phyloP scores from a whole-genome alignment of 2,888 invertebrate species.

The Seira musarum region DNA sequence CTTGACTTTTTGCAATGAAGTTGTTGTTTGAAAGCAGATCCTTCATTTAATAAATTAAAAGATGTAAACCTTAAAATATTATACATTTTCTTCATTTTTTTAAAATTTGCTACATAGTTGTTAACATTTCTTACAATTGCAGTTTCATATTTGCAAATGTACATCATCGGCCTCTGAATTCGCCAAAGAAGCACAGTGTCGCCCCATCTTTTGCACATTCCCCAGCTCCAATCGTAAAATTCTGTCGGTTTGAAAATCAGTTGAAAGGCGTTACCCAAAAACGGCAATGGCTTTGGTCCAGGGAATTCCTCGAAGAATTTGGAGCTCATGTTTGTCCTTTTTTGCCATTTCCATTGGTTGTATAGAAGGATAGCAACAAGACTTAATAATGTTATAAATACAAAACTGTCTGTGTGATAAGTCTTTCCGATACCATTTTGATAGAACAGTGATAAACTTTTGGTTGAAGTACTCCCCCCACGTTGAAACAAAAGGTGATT shows the following conservation, averaged over 20 bases:
- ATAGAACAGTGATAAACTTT: no score
- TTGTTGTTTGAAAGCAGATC: conserved; percentile 38
- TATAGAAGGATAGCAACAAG: not conserved
- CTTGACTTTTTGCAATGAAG: conserved; percentile 32
- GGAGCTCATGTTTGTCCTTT: not conserved
- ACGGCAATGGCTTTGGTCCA: conserved; percentile 29
- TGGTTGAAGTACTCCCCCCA: no score
- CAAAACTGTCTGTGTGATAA: not conserved
- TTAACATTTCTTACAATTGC: conserved; percentile 14
- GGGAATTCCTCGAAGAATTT: conserved; percentile 11
- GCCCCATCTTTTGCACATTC: conserved; percentile 27
- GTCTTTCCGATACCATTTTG: not conserved
- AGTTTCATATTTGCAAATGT: conserved; percentile 16
- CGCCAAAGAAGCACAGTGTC: conserved; percentile 26
- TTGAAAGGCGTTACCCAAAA: conserved; percentile 31
- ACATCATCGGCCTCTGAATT: conserved; percentile 16
- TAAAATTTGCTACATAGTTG: not conserved
- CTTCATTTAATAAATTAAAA: conserved; percentile 9
- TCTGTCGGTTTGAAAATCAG: conserved; percentile 31
- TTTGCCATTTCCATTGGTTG: not conserved
- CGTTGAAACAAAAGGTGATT: not conserved
- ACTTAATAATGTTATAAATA: not conserved
- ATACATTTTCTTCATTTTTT: not conserved
- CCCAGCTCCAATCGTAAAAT: conserved; percentile 30
- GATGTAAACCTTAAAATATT: not conserved